Conservation (phyloP, 2,888 invertebrate species). For the Archips xylosteana region DNA sequence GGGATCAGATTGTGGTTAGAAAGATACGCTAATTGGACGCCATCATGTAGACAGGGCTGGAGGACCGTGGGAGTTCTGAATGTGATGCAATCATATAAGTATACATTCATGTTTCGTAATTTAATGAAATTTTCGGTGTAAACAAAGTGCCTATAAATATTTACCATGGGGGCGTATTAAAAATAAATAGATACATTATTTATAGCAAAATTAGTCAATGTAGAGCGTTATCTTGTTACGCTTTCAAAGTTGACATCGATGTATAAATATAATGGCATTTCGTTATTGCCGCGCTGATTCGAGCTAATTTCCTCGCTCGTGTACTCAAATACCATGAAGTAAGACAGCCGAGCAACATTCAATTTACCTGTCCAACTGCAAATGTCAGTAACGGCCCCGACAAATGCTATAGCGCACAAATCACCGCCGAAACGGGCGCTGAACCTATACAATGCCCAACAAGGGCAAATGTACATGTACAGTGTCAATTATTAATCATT, state of each 20-base stretch:
- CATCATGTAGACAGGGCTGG: conserved; percentile 6
- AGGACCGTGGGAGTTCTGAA: conserved; percentile 32
- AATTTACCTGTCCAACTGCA: conserved; percentile 39
- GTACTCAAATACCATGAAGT: conserved; percentile 40
- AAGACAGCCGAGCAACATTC: conserved; percentile 34
- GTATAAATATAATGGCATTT: conserved; percentile 24
- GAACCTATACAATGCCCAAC: conserved; percentile 18
- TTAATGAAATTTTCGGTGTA: neutral
- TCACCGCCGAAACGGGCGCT: conserved; percentile 14
- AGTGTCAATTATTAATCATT: conserved; percentile 17
- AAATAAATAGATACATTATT: neutral
- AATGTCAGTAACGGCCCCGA: conserved; percentile 36
- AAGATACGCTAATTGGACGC: conserved; percentile 32
- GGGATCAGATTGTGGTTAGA: conserved; percentile 24
- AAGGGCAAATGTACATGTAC: conserved; percentile 16
- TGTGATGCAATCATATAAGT: conserved; percentile 6
- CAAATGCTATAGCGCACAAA: conserved; percentile 28
- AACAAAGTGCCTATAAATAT: neutral
- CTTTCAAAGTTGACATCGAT: conserved; percentile 17
- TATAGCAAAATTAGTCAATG: neutral
- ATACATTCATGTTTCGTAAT: neutral
- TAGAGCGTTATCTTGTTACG: conserved; percentile 11
- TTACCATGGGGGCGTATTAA: neutral
- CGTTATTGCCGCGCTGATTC: conserved; percentile 32
- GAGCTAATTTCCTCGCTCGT: conserved; percentile 25